Evolutionary conservation across 2,797 vertebrate genomes (phyloP), one percentile per base, ranked within the genome.

Genomic region (Chloroceryle inda): DNA sequence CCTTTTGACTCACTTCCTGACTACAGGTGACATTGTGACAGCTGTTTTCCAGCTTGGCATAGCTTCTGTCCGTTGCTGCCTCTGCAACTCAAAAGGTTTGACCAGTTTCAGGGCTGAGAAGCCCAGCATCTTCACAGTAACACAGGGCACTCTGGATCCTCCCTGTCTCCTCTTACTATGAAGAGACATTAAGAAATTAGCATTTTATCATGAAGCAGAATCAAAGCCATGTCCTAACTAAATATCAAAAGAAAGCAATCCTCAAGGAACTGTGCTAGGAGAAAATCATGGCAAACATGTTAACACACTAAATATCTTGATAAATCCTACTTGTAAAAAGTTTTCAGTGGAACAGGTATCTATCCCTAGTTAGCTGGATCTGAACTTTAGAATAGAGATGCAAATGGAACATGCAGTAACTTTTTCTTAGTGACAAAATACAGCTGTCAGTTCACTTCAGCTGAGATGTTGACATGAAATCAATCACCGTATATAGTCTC

Each of bases 1-100:
- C 78, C 45, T 79, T 91, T 12, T n/a, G 62, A 89, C 37, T 24
- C 69, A 33, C 58, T 81, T 95, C 78, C 76, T 8, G n/a, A 47
- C 22, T 18, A 15, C 75, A 56, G 7, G 58, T 49, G 87, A 81
- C 88, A 59, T 5, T 4, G 69, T 27, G 38, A 80, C 77, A 72
- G 49, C 37, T 72, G 37, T 21, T 47, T 7, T 21, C n/a, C 74
- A 52, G 42, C 69, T 27, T 38, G 45, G 62, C 72, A 92, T 33
- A 35, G 72, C 20, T 40, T 55, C 68, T 42, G 17, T 53, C 62
- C 68, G 17, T 35, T 45, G 26, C 7, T 45, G 21, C 33, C 47
- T 56, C 47, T 40, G 26, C 59, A 64, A 74, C 67, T 45, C 63
- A 59, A 3, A 56, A 38, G 16, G 38, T 69, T 10, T 45, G 31